Percentiles rank a stretch among this genome's conserved stretches.
Conservation (phyloP, 2,113 vertebrate species). For the Phalacrocorax aristotelis region DNA sequence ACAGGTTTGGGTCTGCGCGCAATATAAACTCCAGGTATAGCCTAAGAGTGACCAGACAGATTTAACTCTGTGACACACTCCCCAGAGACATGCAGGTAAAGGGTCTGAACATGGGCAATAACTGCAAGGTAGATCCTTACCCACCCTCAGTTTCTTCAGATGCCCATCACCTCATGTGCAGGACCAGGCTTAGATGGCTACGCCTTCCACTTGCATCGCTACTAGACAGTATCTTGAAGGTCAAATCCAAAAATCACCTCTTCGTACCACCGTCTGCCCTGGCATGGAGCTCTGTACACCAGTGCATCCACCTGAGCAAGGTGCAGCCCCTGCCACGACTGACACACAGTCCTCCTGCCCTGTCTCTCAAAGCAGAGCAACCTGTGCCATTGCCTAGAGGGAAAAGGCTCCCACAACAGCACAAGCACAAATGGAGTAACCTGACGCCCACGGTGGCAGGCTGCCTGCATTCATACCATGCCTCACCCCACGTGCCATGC, state of each 20-base stretch:
- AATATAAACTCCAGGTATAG: neutral
- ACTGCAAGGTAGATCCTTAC: neutral
- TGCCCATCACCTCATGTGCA: fast-evolving
- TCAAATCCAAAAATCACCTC: neutral
- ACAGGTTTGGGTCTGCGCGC: neutral
- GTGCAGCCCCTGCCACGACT: fast-evolving
- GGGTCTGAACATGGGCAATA: neutral
- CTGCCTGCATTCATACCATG: neutral
- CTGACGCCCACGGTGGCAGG: fast-evolving
- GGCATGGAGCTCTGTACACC: neutral
- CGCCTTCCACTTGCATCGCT: neutral
- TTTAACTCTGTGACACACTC: neutral
- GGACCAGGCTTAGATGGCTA: fast-evolving
- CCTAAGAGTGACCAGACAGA: neutral
- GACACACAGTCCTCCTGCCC: neutral
- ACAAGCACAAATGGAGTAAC: neutral
- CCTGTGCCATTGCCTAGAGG: fast-evolving
- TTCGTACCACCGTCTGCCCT: neutral
- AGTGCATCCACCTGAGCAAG: neutral
- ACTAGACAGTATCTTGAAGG: neutral
- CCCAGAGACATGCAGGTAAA: neutral
- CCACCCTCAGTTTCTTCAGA: neutral
- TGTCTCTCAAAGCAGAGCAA: fast-evolving
- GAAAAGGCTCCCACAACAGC: neutral
- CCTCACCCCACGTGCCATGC: neutral